These are phyloP conservation scores for Palythoa heliodiscus DNA, from an alignment of 92 coral and sea anemone genomes.

Conservation along the genomic window DNA sequence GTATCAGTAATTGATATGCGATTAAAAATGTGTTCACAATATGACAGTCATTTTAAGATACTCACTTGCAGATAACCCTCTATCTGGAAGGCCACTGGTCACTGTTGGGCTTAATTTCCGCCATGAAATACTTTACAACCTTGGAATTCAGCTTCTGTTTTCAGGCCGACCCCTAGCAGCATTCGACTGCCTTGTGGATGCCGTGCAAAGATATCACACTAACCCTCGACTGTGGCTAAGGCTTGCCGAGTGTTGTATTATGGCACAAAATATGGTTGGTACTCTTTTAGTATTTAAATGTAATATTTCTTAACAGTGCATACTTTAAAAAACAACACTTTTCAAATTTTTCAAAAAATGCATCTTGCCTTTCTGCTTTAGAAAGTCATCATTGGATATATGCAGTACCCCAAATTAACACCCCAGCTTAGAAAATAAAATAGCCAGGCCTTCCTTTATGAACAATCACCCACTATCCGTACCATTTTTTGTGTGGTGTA, in stretches of 20 bases:
- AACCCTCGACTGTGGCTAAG: slow-evolving; percentile 98
- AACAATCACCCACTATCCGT: too few relatives aligned
- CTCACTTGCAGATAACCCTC: slow-evolving; percentile 64
- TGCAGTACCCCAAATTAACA: too few relatives aligned
- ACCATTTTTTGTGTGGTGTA: too few relatives aligned
- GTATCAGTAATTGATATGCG: neutral
- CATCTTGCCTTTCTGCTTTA: too few relatives aligned
- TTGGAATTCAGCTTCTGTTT: slow-evolving; percentile 93
- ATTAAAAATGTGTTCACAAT: neutral
- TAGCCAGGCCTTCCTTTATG: too few relatives aligned
- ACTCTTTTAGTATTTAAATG: neutral
- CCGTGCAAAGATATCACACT: slow-evolving; percentile 91
- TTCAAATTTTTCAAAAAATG: too few relatives aligned
- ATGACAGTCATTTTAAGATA: neutral
- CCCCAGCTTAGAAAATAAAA: too few relatives aligned
- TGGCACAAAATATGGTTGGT: slow-evolving; percentile 89
- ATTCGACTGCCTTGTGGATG: slow-evolving; percentile 95
- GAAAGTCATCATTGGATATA: too few relatives aligned
- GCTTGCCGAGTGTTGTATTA: slow-evolving; percentile 95
- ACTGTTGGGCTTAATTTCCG: slow-evolving; percentile 82
- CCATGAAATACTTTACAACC: slow-evolving; percentile 91
- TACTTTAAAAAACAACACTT: too few relatives aligned
- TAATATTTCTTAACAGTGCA: too few relatives aligned
- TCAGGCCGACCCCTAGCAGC: slow-evolving; percentile 92
- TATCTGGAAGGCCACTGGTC: slow-evolving; percentile 79